Percentiles rank a stretch among this genome's conserved stretches.
These are phyloP conservation scores for Pangasius mekongensis DNA, from an alignment of 2,797 vertebrate genomes.

Conservation along the genomic window DNA sequence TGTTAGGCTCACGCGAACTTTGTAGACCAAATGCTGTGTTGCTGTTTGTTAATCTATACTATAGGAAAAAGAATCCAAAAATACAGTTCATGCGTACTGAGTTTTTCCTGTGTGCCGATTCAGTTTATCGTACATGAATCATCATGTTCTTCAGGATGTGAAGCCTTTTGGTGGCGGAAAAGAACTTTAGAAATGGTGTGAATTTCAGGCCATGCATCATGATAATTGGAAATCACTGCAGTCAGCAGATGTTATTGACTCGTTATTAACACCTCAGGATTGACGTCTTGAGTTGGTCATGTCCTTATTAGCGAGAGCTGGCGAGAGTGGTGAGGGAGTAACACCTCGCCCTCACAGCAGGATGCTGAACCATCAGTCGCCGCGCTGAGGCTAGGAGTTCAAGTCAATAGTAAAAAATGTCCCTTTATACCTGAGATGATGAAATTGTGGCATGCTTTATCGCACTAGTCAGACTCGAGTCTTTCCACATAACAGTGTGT, in stretches of 20 bases:
- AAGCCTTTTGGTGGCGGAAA: neutral
- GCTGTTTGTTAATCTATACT: no score
- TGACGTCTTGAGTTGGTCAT: slow-evolving; percentile 29
- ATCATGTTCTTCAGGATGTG: neutral
- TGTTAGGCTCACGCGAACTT: neutral
- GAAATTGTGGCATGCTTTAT: neutral
- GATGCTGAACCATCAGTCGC: neutral
- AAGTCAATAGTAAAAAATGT: neutral
- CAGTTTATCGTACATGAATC: neutral
- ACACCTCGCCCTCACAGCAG: neutral
- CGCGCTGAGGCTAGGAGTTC: neutral
- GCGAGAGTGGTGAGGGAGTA: slow-evolving; percentile 4
- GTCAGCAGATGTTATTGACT: slow-evolving; percentile 52
- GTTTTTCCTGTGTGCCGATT: neutral
- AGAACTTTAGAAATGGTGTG: neutral
- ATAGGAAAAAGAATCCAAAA: neutral
- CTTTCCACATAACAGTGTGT: neutral
- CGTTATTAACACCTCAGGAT: slow-evolving; percentile 28
- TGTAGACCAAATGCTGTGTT: neutral
- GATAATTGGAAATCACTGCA: slow-evolving; percentile 54
- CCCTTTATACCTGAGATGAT: neutral
- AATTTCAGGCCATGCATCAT: slow-evolving; percentile 32
- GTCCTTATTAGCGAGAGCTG: slow-evolving; percentile 13
- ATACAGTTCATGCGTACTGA: no score
- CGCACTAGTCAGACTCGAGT: neutral